phyloP scores from a whole-genome alignment of 2,113 vertebrate species.

The Myiopsitta monachus region DNA sequence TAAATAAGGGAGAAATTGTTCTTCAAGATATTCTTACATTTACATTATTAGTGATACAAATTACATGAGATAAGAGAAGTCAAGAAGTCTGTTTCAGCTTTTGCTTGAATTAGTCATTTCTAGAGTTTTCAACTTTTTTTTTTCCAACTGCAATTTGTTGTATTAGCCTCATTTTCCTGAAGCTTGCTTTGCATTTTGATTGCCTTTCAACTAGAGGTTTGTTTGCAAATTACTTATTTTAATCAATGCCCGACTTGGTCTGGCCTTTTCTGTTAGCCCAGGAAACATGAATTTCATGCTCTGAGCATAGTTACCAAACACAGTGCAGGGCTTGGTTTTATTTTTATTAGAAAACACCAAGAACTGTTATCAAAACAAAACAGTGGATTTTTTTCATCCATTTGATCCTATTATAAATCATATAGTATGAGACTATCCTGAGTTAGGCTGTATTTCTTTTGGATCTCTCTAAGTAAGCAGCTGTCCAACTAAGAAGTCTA shows the following conservation, averaged over 20 bases:
- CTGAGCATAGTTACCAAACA: background rate
- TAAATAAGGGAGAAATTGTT: background rate
- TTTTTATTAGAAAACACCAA: background rate
- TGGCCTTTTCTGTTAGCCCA: background rate
- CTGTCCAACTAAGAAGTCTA: background rate
- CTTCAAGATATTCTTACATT: background rate
- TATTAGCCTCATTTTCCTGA: background rate
- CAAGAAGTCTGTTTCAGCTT: background rate
- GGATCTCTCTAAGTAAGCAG: background rate
- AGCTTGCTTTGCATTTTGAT: accelerated
- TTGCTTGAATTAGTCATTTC: background rate
- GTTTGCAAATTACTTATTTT: background rate
- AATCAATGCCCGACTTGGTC: background rate
- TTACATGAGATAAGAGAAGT: background rate
- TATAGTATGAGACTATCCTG: background rate
- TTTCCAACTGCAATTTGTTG: background rate
- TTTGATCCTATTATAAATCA: background rate
- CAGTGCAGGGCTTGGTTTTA: background rate
- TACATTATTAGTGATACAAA: background rate
- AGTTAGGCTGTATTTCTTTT: background rate
- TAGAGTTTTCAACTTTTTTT: background rate
- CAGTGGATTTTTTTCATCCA: background rate
- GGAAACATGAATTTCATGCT: background rate
- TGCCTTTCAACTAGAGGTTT: background rate
- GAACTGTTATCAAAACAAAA: background rate